Evolutionary conservation across 2,113 vertebrate species (phyloP).

Genomic region (Dendrocopos noguchii): DNA sequence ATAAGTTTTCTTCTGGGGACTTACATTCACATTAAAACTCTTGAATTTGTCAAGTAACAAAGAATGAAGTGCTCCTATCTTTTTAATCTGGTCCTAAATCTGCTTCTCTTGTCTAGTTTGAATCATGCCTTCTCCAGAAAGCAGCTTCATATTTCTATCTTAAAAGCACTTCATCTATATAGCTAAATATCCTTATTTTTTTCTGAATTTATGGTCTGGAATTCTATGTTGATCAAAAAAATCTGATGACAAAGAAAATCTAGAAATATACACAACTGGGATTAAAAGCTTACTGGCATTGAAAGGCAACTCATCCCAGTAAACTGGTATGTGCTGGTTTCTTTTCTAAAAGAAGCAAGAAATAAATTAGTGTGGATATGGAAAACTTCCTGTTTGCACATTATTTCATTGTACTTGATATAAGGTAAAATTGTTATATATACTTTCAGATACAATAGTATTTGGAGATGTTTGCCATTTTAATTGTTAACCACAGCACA

Average conservation of each 20-base stretch:
- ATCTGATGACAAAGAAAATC: neutral
- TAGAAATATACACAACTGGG: neutral
- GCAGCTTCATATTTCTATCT: neutral
- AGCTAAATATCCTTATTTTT: neutral
- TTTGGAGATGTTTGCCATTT: neutral
- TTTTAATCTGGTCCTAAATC: neutral
- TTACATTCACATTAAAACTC: neutral
- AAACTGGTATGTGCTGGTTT: rapidly evolving
- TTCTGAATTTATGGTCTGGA: neutral
- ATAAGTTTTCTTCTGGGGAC: neutral
- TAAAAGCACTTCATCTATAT: neutral
- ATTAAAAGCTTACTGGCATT: neutral
- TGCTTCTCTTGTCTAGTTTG: neutral
- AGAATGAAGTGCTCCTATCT: neutral
- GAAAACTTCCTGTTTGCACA: neutral
- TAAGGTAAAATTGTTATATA: neutral
- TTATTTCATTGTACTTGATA: neutral
- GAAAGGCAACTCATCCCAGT: neutral
- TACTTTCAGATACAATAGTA: neutral
- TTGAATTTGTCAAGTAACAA: neutral
- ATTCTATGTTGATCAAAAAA: neutral
- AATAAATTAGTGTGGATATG: neutral
- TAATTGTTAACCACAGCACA: neutral
- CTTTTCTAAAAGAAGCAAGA: neutral
- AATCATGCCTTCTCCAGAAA: neutral